phyloP scores from a whole-genome alignment of 2,888 invertebrate genomes.

The Chymomyza caudatula region DNA sequence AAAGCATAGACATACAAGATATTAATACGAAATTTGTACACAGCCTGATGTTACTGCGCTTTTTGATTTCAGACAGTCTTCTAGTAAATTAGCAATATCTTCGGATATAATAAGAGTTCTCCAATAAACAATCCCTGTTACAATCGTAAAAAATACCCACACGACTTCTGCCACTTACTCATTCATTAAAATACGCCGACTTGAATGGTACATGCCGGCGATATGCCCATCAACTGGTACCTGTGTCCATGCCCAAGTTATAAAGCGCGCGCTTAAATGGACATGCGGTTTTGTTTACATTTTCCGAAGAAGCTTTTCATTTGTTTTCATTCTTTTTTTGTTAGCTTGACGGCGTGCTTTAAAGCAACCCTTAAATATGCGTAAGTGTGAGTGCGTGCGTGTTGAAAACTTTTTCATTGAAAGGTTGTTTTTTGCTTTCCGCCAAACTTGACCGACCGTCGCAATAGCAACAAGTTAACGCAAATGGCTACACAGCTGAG shows the following conservation, averaged over 20 bases:
- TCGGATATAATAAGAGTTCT: no score
- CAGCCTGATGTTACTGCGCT: no score
- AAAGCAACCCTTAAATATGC: conserved; percentile 1
- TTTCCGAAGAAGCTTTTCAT: conserved; percentile 29
- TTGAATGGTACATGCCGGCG: no score
- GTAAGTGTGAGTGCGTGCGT: not conserved
- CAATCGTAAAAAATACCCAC: no score
- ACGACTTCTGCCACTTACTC: no score
- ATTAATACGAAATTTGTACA: no score
- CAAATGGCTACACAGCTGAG: not conserved
- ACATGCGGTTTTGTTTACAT: conserved; percentile 62
- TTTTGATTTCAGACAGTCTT: no score
- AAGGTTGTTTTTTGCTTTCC: conserved; percentile 46
- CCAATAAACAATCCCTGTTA: no score
- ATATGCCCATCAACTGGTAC: not conserved
- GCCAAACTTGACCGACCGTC: conserved; percentile 58
- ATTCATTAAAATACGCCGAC: no score
- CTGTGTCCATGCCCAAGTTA: not conserved
- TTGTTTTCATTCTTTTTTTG: not conserved
- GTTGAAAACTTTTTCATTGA: conserved; percentile 40
- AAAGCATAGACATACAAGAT: no score
- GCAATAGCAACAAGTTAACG: conserved; percentile 24
- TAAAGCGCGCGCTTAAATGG: conserved; percentile 28
- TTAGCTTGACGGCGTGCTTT: not conserved
- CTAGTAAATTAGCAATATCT: no score